A percentile compares a stretch with the other conserved stretches of the same genome.
phyloP scores from a whole-genome alignment of 2,113 vertebrate genomes.

The Pomatostomus ruficeps region DNA sequence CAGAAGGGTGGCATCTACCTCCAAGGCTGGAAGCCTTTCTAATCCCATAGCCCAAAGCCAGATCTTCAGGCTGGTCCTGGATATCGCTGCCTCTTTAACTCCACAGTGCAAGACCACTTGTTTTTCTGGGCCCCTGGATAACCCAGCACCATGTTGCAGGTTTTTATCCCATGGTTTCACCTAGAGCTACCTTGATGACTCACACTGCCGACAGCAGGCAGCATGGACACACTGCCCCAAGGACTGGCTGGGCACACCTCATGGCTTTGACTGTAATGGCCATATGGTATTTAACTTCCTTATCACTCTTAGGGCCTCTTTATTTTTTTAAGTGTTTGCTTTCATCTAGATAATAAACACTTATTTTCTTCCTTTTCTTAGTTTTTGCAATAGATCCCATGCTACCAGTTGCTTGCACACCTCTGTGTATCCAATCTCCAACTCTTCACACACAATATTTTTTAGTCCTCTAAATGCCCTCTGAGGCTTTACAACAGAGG shows the following conservation, averaged over 20 bases:
- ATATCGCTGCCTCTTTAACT: background rate
- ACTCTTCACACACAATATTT: background rate
- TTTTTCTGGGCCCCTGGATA: background rate
- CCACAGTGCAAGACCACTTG: background rate
- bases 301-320: background rate
- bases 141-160: background rate
- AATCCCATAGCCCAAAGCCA: background rate
- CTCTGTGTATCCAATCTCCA: background rate
- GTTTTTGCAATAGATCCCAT: background rate
- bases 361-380: background rate
- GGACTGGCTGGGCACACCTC: background rate
- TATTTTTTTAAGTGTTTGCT: background rate
- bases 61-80: background rate
- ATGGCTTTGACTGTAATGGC: background rate
- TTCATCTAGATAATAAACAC: background rate
- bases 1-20: background rate
- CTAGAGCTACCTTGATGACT: background rate
- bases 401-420: background rate
- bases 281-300: background rate
- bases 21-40: background rate
- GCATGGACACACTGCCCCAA: accelerated
- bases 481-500: background rate
- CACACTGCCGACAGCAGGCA: background rate
- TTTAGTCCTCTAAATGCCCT: background rate
- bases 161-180: background rate